phyloP scores from a whole-genome alignment of 2,113 vertebrate genomes.

The Calypte anna region DNA sequence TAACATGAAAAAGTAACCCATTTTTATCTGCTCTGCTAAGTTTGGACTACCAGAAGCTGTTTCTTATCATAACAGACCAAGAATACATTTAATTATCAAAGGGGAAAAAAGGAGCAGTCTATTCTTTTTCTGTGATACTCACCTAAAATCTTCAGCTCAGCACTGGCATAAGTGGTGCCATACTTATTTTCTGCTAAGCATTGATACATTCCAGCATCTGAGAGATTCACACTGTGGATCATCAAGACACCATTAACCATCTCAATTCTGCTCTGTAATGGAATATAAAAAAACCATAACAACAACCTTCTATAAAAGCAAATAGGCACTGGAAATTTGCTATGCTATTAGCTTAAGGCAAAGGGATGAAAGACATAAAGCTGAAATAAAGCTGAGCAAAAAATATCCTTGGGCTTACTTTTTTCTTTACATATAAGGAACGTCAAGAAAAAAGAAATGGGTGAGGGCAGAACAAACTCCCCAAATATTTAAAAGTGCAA shows the following conservation, averaged over 20 bases:
- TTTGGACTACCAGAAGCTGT: not conserved
- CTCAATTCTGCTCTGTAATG: slow-evolving; percentile 87
- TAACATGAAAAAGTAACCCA: not conserved
- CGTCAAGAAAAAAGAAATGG: not conserved
- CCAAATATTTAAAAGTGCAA: not conserved
- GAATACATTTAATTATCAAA: not conserved
- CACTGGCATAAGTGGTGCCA: slow-evolving; percentile 85
- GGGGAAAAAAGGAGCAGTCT: not conserved
- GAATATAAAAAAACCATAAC: not conserved
- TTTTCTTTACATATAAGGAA: not conserved
- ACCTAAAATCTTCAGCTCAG: slow-evolving; percentile 93
- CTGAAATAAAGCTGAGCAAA: not conserved
- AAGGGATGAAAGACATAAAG: not conserved
- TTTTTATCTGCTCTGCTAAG: not conserved
- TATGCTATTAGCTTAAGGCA: not conserved
- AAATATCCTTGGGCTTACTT: not conserved
- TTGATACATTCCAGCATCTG: slow-evolving; percentile 96
- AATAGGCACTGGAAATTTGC: not conserved
- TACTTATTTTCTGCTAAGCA: slow-evolving; percentile 95
- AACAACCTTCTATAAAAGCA: not conserved
- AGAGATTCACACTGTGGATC: slow-evolving; percentile 85
- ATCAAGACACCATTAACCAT: slow-evolving; percentile 87
- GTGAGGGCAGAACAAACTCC: not conserved
- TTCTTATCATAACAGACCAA: not conserved
- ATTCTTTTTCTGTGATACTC: not conserved